Evolutionary conservation across 2,113 vertebrate species (phyloP).

Genomic region (Aptenodytes forsteri): DNA sequence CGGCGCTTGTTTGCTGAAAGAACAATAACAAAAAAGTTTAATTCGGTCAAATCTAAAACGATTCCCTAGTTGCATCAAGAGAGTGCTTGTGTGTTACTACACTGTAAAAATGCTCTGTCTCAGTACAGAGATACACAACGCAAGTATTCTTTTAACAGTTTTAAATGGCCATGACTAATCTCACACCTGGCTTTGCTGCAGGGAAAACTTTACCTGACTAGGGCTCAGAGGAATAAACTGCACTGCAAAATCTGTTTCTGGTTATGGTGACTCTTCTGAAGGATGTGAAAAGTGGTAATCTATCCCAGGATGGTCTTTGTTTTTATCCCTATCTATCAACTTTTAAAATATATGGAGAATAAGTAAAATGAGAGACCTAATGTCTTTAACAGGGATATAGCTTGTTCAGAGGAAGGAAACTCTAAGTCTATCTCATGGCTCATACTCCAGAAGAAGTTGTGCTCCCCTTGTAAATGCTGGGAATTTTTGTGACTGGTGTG

Average conservation of each 20-base stretch:
- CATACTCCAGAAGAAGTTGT: background rate
- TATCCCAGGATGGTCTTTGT: background rate
- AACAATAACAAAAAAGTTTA: background rate
- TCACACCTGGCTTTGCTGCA: background rate
- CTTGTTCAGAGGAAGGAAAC: background rate
- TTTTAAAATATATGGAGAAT: background rate
- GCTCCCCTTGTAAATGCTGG: background rate
- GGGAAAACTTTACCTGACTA: background rate
- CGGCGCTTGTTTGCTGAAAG: constrained; percentile 89
- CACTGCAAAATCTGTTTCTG: background rate
- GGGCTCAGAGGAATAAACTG: background rate
- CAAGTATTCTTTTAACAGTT: background rate
- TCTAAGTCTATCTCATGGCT: background rate
- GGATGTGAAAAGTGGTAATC: background rate
- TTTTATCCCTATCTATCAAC: background rate
- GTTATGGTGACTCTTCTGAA: background rate
- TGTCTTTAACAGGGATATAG: background rate
- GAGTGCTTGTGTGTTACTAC: background rate
- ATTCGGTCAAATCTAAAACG: background rate
- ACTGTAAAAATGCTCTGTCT: background rate
- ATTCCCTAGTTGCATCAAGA: background rate
- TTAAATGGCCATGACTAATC: background rate
- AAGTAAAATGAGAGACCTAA: background rate
- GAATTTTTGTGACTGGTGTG: background rate
- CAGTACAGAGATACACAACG: background rate